A percentile compares a stretch with the other conserved stretches of the same genome.
phyloP scores from a whole-genome alignment of 2,888 invertebrate species.

The Spisula solida region DNA sequence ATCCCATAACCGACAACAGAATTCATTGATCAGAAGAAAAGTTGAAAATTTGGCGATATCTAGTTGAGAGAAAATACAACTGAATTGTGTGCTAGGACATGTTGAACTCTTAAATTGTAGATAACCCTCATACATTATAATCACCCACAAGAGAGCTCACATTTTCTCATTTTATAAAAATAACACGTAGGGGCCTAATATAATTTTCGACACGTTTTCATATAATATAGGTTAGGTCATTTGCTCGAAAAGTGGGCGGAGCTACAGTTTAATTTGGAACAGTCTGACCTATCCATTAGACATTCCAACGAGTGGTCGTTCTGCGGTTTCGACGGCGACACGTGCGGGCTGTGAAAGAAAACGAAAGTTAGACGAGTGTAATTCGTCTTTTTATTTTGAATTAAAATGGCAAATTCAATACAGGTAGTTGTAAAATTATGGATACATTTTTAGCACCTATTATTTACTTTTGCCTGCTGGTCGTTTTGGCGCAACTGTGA shows the following conservation, averaged over 20 bases:
- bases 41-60: too few relatives aligned
- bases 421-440: not conserved
- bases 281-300: not conserved
- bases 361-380: not conserved
- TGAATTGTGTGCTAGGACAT: too few relatives aligned
- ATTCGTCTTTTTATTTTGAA: not conserved
- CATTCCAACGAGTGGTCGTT: not conserved
- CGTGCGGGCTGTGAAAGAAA: conserved; percentile 1
- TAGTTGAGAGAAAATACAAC: too few relatives aligned
- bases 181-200: too few relatives aligned
- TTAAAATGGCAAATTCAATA: not conserved
- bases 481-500: not conserved
- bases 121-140: too few relatives aligned
- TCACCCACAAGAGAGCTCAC: too few relatives aligned
- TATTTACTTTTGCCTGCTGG: not conserved
- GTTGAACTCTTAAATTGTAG: too few relatives aligned
- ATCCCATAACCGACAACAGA: too few relatives aligned
- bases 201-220: not conserved
- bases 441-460: not conserved
- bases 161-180: too few relatives aligned
- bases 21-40: too few relatives aligned
- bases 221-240: too few relatives aligned
- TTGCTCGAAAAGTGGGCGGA: not conserved
- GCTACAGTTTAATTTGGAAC: not conserved
- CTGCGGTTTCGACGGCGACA: not conserved